Percentiles rank a stretch among this genome's conserved stretches.
Evolutionary conservation across 1,140 invertebrate genomes (phyloP).

Genomic region (Anastrepha ludens): DNA sequence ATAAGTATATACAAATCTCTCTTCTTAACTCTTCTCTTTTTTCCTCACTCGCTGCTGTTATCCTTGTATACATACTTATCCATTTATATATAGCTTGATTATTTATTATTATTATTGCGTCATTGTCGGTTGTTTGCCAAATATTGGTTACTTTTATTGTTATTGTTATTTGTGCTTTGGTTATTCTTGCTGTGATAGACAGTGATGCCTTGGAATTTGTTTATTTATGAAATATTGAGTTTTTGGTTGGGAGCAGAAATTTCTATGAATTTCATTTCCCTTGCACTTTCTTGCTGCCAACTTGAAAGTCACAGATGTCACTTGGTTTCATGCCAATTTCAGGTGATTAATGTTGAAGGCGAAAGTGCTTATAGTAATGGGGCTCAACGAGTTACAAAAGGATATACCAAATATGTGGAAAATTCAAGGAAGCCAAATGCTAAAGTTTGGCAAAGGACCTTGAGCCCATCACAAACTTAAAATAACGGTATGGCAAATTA

Average conservation of each 20-base stretch:
- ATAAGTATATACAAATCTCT: too few species aligned
- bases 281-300: neutral
- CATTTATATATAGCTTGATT: neutral
- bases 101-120: neutral
- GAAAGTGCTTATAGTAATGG: neutral
- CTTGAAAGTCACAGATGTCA: neutral
- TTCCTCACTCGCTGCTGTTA: too few species aligned
- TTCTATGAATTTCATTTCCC: too few species aligned
- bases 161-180: neutral
- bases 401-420: neutral
- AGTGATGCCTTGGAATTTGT: too few species aligned
- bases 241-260: neutral
- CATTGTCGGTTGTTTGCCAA: neutral
- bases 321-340: neutral
- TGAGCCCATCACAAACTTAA: neutral
- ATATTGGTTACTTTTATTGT: neutral
- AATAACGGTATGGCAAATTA: neutral
- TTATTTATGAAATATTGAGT: neutral
- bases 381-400: neutral
- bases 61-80: too few species aligned
- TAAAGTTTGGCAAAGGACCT: neutral
- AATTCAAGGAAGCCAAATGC: neutral
- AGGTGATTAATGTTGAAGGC: neutral
- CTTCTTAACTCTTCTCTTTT: too few species aligned
- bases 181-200: too few species aligned